Conservation (phyloP, 2,113 vertebrate genomes). For the Seriola dumerili region DNA sequence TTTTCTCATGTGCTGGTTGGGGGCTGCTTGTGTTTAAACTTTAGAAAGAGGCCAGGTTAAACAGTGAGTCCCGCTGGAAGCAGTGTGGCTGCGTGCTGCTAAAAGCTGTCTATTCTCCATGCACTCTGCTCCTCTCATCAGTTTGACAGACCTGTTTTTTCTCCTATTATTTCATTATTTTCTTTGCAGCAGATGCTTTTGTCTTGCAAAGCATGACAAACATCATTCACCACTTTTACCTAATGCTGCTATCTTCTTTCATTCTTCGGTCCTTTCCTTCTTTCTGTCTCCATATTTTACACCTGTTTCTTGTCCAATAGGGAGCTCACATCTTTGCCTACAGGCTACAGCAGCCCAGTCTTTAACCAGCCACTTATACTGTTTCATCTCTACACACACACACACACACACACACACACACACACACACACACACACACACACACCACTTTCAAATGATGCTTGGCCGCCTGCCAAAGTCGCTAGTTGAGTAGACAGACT, state of each 20-base stretch:
- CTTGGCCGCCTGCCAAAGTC: slow-evolving; percentile 43
- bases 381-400: slow-evolving; percentile 22
- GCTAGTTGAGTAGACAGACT: slow-evolving; percentile 26
- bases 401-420: not conserved
- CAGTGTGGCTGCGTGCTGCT: slow-evolving; percentile 6
- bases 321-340: not conserved
- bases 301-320: not conserved
- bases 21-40: slow-evolving; percentile 39
- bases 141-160: not conserved
- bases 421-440: not conserved
- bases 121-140: slow-evolving; percentile 9
- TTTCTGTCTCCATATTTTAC: slow-evolving; percentile 10
- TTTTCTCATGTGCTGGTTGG: slow-evolving; percentile 9
- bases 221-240: slow-evolving; percentile 1
- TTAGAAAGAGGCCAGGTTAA: slow-evolving; percentile 35
- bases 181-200: not conserved
- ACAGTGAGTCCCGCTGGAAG: slow-evolving; percentile 21
- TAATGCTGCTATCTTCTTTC: not conserved
- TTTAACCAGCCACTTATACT: slow-evolving; percentile 28
- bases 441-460: slow-evolving; percentile 16
- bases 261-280: not conserved
- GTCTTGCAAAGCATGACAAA: not conserved
- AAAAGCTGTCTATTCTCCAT: slow-evolving; percentile 5
- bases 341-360: not conserved
- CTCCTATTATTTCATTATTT: not conserved